Evolutionary conservation across 2,797 vertebrate species (phyloP).

Genomic region (Nyctibius grandis): DNA sequence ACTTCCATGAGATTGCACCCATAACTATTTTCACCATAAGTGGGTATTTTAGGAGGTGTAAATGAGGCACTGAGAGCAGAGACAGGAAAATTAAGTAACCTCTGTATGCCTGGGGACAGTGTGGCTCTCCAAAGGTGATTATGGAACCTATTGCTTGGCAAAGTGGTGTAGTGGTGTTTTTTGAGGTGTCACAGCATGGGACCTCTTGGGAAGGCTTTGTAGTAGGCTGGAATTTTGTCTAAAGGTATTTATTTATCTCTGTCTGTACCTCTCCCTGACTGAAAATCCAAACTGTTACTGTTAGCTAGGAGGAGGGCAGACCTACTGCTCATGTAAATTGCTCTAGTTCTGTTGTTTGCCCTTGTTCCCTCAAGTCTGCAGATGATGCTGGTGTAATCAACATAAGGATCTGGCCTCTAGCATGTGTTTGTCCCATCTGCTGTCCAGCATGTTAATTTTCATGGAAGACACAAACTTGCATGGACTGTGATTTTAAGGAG

Average conservation of each 20-base stretch:
- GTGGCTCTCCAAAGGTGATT: neutral
- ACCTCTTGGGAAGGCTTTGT: neutral
- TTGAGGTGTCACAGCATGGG: neutral
- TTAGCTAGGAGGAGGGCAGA: neutral
- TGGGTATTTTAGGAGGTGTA: neutral
- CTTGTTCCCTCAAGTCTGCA: constrained; percentile 47
- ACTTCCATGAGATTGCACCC: neutral
- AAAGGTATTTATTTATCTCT: neutral
- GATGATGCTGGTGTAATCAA: constrained; percentile 16
- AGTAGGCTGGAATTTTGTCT: neutral
- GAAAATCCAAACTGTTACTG: neutral
- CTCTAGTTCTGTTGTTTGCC: constrained; percentile 10
- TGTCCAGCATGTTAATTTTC: constrained; percentile 62
- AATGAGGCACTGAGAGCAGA: neutral
- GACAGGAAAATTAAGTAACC: neutral
- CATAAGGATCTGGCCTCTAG: constrained; percentile 59
- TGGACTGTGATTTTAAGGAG: constrained; percentile 43
- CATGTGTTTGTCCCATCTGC: constrained; percentile 65
- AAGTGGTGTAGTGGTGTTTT: neutral
- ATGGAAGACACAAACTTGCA: constrained; percentile 43
- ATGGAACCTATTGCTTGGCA: neutral
- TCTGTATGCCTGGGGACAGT: neutral
- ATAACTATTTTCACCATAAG: neutral
- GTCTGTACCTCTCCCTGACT: neutral
- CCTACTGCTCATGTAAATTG: constrained; percentile 12